A percentile compares a stretch with the other conserved stretches of the same genome.
Evolutionary conservation across 1,140 invertebrate species (phyloP).

Genomic region (Lordiphosa clarofinis): DNA sequence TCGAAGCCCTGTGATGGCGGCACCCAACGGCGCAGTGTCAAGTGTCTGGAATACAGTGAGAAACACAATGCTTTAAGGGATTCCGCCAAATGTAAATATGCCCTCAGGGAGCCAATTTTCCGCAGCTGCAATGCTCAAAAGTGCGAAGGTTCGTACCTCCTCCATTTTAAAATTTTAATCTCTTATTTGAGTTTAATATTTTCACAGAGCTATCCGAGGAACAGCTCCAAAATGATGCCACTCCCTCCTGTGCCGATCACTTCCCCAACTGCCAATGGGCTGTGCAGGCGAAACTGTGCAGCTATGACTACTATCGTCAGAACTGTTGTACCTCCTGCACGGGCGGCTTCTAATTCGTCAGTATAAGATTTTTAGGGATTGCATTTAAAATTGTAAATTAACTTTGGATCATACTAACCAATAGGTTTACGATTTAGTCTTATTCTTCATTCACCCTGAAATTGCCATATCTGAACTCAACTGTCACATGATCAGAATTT

Average conservation of each 20-base stretch:
- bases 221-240: conserved; percentile 56
- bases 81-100: conserved; percentile 81
- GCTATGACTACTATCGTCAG: conserved; percentile 88
- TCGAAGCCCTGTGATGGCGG: conserved; percentile 83
- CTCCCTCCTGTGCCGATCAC: conserved; percentile 84
- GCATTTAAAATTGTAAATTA: conserved; percentile 15
- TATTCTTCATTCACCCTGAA: conserved; percentile 4
- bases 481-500: neutral
- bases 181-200: too few relatives aligned
- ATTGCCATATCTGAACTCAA: conserved; percentile 2
- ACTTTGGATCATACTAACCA: conserved; percentile 8
- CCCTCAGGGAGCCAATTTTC: conserved; percentile 81
- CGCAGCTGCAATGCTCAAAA: conserved; percentile 84
- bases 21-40: conserved; percentile 82
- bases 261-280: conserved; percentile 88
- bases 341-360: conserved; percentile 9
- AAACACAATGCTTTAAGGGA: conserved; percentile 74
- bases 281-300: conserved; percentile 88
- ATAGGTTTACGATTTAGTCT: conserved; percentile 2
- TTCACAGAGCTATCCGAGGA: conserved; percentile 54
- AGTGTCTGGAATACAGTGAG: conserved; percentile 82
- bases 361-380: neutral
- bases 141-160: conserved; percentile 79
- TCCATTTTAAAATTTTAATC: too few relatives aligned
- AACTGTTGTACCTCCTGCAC: conserved; percentile 84